Evolutionary conservation across 2,113 vertebrate genomes (phyloP).

Genomic region (Lophotis ruficrista): DNA sequence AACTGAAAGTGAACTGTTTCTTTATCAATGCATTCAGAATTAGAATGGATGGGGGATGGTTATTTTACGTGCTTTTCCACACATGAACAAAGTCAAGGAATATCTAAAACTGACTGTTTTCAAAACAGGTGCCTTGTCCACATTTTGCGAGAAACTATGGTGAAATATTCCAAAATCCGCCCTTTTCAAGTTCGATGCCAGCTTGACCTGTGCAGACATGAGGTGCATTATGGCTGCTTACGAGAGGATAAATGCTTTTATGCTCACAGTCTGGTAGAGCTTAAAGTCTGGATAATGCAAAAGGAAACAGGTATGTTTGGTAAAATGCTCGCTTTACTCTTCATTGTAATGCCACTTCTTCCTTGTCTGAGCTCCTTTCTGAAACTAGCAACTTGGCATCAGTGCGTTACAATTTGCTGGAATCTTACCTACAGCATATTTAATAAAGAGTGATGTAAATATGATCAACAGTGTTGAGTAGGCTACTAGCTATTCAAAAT

Average conservation of each 20-base stretch:
- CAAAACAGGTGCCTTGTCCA: slow-evolving; percentile 94
- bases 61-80: not conserved
- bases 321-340: not conserved
- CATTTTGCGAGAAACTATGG: slow-evolving; percentile 88
- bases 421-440: not conserved
- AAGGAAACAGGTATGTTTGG: slow-evolving; percentile 81
- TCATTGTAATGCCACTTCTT: not conserved
- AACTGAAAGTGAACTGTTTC: not conserved
- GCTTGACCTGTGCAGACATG: slow-evolving; percentile 93
- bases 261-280: slow-evolving; percentile 94
- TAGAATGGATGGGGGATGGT: not conserved
- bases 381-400: not conserved
- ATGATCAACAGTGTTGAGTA: not conserved
- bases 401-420: not conserved
- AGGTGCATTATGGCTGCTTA: slow-evolving; percentile 92
- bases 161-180: slow-evolving; percentile 94
- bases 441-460: not conserved
- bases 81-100: not conserved
- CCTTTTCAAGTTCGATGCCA: slow-evolving; percentile 80
- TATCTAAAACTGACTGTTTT: not conserved
- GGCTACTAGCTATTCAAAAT: not conserved
- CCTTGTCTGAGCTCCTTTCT: not conserved
- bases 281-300: slow-evolving; percentile 98
- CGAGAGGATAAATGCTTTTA: slow-evolving; percentile 95
- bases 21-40: not conserved